Base-by-base conservation (phyloP, 2,888 invertebrate species). In the Masnerella sp. region DNA sequence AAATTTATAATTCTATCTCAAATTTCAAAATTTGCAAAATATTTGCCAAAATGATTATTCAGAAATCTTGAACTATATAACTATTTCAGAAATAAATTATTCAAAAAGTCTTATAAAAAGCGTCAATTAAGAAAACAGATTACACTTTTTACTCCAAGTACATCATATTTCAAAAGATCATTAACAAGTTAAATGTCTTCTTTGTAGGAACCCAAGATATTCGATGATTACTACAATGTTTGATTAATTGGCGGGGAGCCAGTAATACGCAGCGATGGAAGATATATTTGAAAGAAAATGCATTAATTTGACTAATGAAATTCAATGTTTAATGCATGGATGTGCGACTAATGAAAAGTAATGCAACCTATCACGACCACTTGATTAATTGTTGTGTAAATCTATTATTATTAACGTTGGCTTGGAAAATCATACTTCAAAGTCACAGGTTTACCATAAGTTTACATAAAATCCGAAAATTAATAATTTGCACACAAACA, bases 181-280 rank as follows among this genome's bases (percentile, higher is more conserved):
- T 36, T 59, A 43, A 14, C 43, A 58, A 45, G 43, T 43, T 14
- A 59, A 47, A 47, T 47, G 9, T 36, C 15, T 34, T 59, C 28
- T 59, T 36, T 28, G 36, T 36, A 25, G 49, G 17, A 40, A 32
- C 42, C 34, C 11, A 25, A 28, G n/a, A n/a, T n/a, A 25, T 64
- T 43, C 45, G 45, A 28, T 36, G 64, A 45, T 45, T 52, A 4
- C 18, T 47, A 56, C 54, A 65, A 47, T 47, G 47, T 68, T 38
- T 38, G 52, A 51, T 68, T 68, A 68, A 52, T 43, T 68, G 68
- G 68, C 58, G 8, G 8, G 28, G 1, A 28, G 52, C 68, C 68
- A 68, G 47, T 15, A 20, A 17, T 34, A 11, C 11, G 32, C 32
- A 62, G 22, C 36, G 25, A 65, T 65, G 47, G 28, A 65, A 65